These are phyloP conservation scores for Vandiemenella viatica DNA, from an alignment of 2,888 invertebrate species.

Conservation along the genomic window DNA sequence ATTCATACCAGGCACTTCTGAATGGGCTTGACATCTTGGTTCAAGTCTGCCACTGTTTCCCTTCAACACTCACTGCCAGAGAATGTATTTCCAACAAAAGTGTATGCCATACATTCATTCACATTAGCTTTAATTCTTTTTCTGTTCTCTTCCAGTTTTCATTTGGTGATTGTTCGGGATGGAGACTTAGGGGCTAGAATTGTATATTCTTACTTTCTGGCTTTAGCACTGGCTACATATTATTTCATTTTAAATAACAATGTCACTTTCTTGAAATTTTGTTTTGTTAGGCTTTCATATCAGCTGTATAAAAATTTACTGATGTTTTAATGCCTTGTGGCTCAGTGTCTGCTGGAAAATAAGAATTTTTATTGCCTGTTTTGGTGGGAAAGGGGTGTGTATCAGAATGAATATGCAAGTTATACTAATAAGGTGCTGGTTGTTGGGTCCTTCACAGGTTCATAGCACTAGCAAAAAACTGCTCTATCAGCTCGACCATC, in stretches of 20 bases:
- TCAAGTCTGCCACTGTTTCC: conserved; percentile 46
- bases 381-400: not conserved
- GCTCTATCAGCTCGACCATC: conserved; percentile 85
- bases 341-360: not conserved
- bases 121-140: conserved; percentile 1
- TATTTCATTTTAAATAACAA: no score
- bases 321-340: not conserved
- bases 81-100: conserved; percentile 16
- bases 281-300: no score
- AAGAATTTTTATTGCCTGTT: not conserved
- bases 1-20: conserved; percentile 47
- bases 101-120: conserved; percentile 17
- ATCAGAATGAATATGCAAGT: not conserved
- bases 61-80: conserved; percentile 18
- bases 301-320: no score
- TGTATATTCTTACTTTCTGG: not conserved
- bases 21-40: conserved; percentile 50
- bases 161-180: conserved; percentile 7
- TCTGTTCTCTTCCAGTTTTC: conserved; percentile 13
- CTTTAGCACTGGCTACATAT: not conserved
- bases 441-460: conserved; percentile 40
- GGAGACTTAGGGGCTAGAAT: no score
- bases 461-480: conserved; percentile 93
- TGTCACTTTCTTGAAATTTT: no score
- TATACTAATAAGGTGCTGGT: conserved; percentile 12